These are phyloP conservation scores for Thymelicus sylvestris DNA, from an alignment of 2,888 invertebrate species.

Conservation along the genomic window DNA sequence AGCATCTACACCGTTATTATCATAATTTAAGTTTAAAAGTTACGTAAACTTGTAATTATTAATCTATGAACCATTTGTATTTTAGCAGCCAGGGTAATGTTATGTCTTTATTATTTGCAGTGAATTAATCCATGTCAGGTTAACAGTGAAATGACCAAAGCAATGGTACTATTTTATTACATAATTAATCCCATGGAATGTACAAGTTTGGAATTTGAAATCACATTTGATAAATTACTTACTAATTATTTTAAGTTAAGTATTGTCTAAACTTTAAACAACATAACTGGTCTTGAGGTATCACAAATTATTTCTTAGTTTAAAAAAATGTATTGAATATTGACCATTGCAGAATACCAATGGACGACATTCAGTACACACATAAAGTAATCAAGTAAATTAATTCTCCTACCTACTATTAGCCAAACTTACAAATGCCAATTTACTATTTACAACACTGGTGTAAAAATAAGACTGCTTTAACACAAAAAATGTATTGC, in stretches of 20 bases:
- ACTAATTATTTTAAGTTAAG: conserved; percentile 2
- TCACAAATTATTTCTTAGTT: conserved; percentile 17
- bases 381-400: background rate
- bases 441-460: conserved; percentile 18
- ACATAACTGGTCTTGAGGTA: conserved; percentile 9
- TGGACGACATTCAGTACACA: background rate
- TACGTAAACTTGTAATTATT: background rate
- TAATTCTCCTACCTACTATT: conserved; percentile 4
- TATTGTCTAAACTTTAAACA: conserved; percentile 12
- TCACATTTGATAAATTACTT: conserved; percentile 1
- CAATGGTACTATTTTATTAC: conserved; percentile 4
- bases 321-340: background rate
- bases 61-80: background rate
- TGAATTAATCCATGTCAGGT: conserved; percentile 18
- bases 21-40: conserved; percentile 5
- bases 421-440: conserved; percentile 28
- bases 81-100: conserved; percentile 1
- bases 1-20: conserved; percentile 41
- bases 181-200: background rate
- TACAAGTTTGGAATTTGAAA: conserved; percentile 4
- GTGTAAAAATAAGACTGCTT: conserved; percentile 25
- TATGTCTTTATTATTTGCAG: conserved; percentile 17
- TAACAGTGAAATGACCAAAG: conserved; percentile 6
- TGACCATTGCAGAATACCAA: background rate
- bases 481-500: conserved; percentile 24